Conservation (phyloP, 2,797 vertebrate species). For the Macrochelys suwanniensis region DNA sequence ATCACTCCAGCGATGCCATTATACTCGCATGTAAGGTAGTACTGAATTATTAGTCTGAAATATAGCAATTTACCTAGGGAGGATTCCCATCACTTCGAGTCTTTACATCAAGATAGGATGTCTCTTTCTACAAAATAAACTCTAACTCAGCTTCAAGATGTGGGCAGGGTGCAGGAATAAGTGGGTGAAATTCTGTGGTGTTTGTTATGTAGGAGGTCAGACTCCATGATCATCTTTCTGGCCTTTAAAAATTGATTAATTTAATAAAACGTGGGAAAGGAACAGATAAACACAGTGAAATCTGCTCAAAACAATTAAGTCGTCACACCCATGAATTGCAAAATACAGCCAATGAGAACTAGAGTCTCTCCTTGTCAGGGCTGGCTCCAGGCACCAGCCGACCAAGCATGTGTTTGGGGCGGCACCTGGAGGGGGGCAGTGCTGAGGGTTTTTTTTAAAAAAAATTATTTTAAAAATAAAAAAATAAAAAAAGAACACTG, state of each 20-base stretch:
- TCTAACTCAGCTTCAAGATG: not conserved
- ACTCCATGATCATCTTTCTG: not conserved
- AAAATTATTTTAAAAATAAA: no score
- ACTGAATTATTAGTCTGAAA: not conserved
- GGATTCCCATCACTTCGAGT: not conserved
- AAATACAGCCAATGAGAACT: not conserved
- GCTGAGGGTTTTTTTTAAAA: no score
- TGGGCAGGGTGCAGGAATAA: not conserved
- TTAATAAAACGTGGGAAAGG: not conserved
- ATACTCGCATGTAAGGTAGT: not conserved
- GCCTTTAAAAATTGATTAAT: not conserved
- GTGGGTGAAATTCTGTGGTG: not conserved
- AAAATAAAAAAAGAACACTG: no score
- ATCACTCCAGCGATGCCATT: not conserved
- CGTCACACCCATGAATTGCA: not conserved
- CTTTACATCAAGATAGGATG: not conserved
- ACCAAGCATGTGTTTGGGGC: no score
- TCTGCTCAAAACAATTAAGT: not conserved
- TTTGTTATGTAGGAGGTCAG: not conserved
- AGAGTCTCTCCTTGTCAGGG: not conserved
- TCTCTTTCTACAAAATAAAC: not conserved
- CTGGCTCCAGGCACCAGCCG: no score
- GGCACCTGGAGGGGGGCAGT: no score
- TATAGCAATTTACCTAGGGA: not conserved
- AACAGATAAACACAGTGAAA: not conserved